Percentiles rank a stretch among this genome's conserved stretches.
Conservation (phyloP, 2,113 vertebrate genomes). For the Malurus cyaneus region DNA sequence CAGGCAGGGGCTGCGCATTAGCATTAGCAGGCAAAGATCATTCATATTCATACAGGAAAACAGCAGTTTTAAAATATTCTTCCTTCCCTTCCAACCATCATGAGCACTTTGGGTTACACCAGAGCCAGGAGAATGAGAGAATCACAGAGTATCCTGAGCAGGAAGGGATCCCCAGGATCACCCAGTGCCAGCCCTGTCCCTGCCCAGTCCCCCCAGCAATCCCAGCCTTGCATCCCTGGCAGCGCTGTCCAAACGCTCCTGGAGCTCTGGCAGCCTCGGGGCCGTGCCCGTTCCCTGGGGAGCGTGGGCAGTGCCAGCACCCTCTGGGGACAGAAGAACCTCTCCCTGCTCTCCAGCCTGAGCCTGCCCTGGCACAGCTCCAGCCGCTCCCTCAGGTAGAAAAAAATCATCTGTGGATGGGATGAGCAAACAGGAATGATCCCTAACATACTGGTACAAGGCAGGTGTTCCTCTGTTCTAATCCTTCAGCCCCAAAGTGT, state of each 20-base stretch:
- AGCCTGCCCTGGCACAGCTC: not conserved
- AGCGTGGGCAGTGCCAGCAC: not conserved
- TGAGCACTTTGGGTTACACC: not conserved
- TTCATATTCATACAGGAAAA: not conserved
- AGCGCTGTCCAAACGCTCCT: not conserved
- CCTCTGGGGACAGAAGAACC: not conserved
- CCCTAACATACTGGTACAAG: not conserved
- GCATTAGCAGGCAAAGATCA: not conserved
- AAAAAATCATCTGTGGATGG: not conserved
- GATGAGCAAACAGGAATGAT: not conserved
- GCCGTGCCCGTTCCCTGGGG: not conserved
- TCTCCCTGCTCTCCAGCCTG: not conserved
- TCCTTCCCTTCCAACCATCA: not conserved
- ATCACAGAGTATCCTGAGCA: not conserved
- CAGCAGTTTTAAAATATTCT: not conserved
- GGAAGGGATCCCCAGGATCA: rapidly evolving
- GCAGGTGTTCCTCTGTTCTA: not conserved
- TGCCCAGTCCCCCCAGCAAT: not conserved
- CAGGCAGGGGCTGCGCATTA: rapidly evolving
- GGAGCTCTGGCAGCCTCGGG: not conserved
- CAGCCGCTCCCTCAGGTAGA: not conserved
- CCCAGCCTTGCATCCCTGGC: not conserved
- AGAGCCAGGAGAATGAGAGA: not conserved
- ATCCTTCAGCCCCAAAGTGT: not conserved
- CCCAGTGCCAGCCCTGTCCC: not conserved